These are phyloP conservation scores for Melangyna quadrimaculata DNA, from an alignment of 2,888 invertebrate genomes.

Conservation along the genomic window DNA sequence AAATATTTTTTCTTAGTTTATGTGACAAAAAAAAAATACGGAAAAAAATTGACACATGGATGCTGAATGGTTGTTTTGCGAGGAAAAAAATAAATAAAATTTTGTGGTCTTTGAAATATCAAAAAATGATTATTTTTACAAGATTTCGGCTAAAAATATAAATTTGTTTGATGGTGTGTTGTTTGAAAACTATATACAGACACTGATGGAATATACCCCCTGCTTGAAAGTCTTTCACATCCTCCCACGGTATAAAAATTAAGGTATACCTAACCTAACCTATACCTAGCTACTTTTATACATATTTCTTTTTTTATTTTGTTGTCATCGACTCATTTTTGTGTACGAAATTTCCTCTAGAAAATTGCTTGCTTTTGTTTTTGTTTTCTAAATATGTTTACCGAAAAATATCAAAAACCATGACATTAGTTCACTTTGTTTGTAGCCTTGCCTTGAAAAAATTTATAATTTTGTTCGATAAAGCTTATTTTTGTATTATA, in stretches of 20 bases:
- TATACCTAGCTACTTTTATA: neutral
- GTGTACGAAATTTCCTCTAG: neutral
- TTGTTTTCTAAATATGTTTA: neutral
- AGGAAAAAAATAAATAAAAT: neutral
- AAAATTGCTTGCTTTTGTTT: neutral
- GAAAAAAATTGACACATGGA: conserved; percentile 23
- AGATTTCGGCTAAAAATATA: conserved; percentile 31
- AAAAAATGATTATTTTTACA: conserved; percentile 42
- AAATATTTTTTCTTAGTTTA: neutral
- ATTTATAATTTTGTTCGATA: neutral
- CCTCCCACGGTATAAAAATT: conserved; percentile 18
- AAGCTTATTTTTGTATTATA: neutral
- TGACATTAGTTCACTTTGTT: neutral
- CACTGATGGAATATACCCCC: neutral
- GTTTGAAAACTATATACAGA: conserved; percentile 1
- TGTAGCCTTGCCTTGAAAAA: neutral
- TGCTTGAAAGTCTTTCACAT: neutral
- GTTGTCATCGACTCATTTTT: conserved; percentile 5
- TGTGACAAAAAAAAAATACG: conserved; percentile 1
- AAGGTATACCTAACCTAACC: neutral
- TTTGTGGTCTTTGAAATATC: conserved; percentile 10
- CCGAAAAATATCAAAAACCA: neutral
- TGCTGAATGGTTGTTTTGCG: conserved; percentile 3
- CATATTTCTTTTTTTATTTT: neutral
- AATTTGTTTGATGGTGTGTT: neutral